A percentile compares a stretch with the other conserved stretches of the same genome.
Conservation (phyloP, 2,797 vertebrate genomes). For the Poeciliopsis infans region DNA sequence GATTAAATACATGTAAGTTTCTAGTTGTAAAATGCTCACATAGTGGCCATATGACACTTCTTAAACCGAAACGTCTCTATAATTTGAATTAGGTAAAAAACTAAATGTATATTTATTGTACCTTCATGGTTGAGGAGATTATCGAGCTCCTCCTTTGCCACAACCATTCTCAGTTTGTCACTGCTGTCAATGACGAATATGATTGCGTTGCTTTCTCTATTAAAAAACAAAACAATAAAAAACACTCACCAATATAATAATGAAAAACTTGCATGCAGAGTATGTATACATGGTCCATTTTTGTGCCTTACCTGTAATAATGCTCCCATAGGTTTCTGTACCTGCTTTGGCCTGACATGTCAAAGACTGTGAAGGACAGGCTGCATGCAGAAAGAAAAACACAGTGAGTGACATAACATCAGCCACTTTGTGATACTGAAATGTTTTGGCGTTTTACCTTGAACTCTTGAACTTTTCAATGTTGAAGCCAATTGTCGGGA, state of each 20-base stretch:
- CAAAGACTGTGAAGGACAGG: conserved; percentile 96
- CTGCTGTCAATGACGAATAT: conserved; percentile 99
- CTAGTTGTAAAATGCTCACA: background rate
- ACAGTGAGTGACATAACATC: background rate
- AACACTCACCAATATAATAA: background rate
- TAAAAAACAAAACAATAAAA: background rate
- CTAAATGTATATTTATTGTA: conserved; percentile 46
- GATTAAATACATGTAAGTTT: background rate
- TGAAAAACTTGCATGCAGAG: background rate
- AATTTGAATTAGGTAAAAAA: background rate
- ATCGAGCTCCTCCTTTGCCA: conserved; percentile 97
- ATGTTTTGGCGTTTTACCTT: conserved; percentile 79
- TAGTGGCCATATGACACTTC: background rate
- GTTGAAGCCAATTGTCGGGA: conserved; percentile 98
- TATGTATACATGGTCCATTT: background rate
- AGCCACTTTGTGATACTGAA: background rate
- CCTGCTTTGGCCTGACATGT: conserved; percentile 98
- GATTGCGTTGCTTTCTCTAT: conserved; percentile 96
- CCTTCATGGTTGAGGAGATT: conserved; percentile 95
- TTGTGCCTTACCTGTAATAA: conserved; percentile 93
- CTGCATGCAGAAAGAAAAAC: conserved; percentile 69
- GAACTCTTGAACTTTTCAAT: conserved; percentile 98
- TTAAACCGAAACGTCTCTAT: background rate
- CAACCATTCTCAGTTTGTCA: conserved; percentile 97
- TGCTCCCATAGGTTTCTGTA: conserved; percentile 99